Conservation (phyloP, 2,888 invertebrate species). For the Eristalinus aeneus region DNA sequence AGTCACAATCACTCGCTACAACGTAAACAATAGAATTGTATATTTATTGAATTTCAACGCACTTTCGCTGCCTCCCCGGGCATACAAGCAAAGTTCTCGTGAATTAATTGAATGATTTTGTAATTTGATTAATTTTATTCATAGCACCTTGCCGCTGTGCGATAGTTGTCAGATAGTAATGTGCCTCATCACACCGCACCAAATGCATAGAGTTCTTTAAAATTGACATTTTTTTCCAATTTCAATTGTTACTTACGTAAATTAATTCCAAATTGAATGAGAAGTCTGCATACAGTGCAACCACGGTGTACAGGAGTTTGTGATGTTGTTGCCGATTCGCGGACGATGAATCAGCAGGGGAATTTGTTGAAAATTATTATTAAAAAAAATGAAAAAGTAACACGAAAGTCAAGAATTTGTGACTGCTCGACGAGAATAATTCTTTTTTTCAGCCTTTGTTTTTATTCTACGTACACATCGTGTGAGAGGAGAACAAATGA, state of each 20-base stretch:
- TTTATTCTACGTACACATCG: slow-evolving; percentile 70
- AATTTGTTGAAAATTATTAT: slow-evolving; percentile 48
- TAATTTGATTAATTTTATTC: slow-evolving; percentile 48
- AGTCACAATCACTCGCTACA: neutral
- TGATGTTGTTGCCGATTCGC: slow-evolving; percentile 9
- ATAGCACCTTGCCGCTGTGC: neutral
- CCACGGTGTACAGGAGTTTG: neutral
- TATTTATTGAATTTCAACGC: slow-evolving; percentile 29
- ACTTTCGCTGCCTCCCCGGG: slow-evolving; percentile 8
- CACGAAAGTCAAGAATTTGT: slow-evolving; percentile 67
- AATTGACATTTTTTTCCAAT: slow-evolving; percentile 14
- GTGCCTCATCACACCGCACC: neutral
- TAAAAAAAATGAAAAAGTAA: slow-evolving; percentile 53
- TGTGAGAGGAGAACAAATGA: slow-evolving; percentile 52
- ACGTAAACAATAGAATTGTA: slow-evolving; percentile 47
- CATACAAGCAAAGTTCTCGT: neutral
- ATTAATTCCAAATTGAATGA: slow-evolving; percentile 34
- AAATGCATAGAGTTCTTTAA: neutral
- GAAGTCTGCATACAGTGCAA: slow-evolving; percentile 37
- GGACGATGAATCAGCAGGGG: slow-evolving; percentile 27
- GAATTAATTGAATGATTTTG: slow-evolving; percentile 44
- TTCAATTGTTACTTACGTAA: slow-evolving; percentile 64
- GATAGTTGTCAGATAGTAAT: neutral
- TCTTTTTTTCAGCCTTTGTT: slow-evolving; percentile 65
- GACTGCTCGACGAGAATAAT: slow-evolving; percentile 63